Percentiles rank a stretch among this genome's conserved stretches.
Evolutionary conservation across 2,113 vertebrate genomes (phyloP).

Genomic region (Piprites chloris): DNA sequence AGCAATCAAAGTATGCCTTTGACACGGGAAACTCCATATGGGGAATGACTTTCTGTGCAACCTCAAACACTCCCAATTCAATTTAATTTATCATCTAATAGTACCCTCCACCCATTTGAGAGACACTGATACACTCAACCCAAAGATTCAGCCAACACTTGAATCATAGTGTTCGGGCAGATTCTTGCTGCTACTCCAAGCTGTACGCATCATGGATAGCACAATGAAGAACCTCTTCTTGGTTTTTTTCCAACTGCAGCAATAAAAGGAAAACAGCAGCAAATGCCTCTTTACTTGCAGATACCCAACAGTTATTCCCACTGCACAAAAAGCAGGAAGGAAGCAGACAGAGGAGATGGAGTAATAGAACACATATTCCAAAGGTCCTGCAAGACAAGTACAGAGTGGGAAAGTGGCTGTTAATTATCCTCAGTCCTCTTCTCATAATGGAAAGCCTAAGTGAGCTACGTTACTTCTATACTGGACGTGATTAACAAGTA

Average conservation of each 20-base stretch:
- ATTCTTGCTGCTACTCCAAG: neutral
- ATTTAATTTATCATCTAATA: neutral
- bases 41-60: neutral
- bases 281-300: neutral
- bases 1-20: neutral
- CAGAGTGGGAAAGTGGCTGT: neutral
- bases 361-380: neutral
- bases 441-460: neutral
- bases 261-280: neutral
- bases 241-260: neutral
- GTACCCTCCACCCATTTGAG: neutral
- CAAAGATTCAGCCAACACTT: neutral
- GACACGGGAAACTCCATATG: neutral
- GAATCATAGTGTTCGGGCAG: neutral
- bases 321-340: neutral
- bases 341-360: neutral
- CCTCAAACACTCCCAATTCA: neutral
- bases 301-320: neutral
- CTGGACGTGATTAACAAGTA: neutral
- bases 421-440: neutral
- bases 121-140: neutral
- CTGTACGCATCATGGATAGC: neutral
- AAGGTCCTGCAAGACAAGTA: neutral
- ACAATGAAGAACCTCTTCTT: neutral
- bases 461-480: neutral